Conservation (phyloP, 2,888 invertebrate species). For the Clostera curtula region DNA sequence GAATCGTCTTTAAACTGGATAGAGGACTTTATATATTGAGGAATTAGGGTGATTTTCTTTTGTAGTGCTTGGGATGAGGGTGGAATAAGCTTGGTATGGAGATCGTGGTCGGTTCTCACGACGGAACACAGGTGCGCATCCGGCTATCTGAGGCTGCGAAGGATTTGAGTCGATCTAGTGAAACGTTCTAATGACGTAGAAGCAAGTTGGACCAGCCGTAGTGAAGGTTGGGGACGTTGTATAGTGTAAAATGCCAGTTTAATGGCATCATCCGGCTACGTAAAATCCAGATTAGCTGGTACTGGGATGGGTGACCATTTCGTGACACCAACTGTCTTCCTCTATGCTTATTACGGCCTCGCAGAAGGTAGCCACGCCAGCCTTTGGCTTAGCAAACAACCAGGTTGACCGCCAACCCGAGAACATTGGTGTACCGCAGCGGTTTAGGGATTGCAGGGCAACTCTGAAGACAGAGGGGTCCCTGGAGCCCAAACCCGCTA, state of each 20-base stretch:
- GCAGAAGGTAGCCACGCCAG: too few relatives aligned
- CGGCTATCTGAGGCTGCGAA: slow-evolving; percentile 54
- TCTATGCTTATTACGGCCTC: too few relatives aligned
- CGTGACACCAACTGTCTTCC: too few relatives aligned
- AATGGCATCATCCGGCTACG: too few relatives aligned
- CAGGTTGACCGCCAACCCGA: too few relatives aligned
- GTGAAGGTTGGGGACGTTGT: slow-evolving; percentile 1
- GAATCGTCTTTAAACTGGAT: slow-evolving; percentile 8
- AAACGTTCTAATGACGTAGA: slow-evolving; percentile 43
- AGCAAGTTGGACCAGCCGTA: slow-evolving; percentile 29
- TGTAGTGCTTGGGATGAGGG: slow-evolving; percentile 14
- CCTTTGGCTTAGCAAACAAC: too few relatives aligned
- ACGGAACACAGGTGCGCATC: slow-evolving; percentile 67
- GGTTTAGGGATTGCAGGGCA: too few relatives aligned
- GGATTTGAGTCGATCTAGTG: slow-evolving; percentile 50
- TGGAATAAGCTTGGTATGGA: slow-evolving; percentile 26
- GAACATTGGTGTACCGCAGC: too few relatives aligned
- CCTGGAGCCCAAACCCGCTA: too few relatives aligned
- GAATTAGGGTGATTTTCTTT: slow-evolving; percentile 18
- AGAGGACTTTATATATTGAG: slow-evolving; percentile 5
- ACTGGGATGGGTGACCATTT: too few relatives aligned
- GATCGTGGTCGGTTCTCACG: slow-evolving; percentile 62
- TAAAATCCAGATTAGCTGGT: too few relatives aligned
- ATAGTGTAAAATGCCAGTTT: not conserved
- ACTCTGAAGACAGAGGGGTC: too few relatives aligned